Conservation (phyloP, 2,797 vertebrate genomes). For the Todus mexicanus region DNA sequence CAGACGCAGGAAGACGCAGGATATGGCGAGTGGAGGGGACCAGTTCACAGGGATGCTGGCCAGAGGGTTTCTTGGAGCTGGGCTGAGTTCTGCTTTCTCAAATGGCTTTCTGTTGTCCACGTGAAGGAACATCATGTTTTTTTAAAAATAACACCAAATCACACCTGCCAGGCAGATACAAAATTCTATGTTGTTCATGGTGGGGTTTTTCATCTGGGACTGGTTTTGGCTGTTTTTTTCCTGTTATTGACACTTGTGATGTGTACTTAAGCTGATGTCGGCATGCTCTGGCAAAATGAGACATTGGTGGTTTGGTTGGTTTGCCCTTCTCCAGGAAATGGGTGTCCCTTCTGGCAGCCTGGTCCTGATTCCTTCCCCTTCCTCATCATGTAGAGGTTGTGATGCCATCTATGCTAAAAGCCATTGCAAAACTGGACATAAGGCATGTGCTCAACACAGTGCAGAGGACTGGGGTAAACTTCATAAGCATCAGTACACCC, state of each 20-base stretch:
- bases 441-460: neutral
- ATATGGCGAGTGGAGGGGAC: neutral
- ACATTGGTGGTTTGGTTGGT: neutral
- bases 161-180: neutral
- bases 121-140: neutral
- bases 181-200: neutral
- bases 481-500: neutral
- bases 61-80: rapidly evolving
- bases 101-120: neutral
- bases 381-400: neutral
- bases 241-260: neutral
- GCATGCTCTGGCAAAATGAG: neutral
- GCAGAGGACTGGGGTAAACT: rapidly evolving
- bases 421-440: neutral
- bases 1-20: neutral
- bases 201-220: neutral
- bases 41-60: neutral
- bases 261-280: neutral
- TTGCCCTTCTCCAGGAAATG: constrained; percentile 18
- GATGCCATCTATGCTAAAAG: neutral
- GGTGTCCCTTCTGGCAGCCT: neutral
- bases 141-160: neutral
- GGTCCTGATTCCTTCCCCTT: neutral
- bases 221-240: neutral
- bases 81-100: neutral